Evolutionary conservation across 92 coral and sea anemone species (phyloP).

Genomic region (Virgularia gustaviana): DNA sequence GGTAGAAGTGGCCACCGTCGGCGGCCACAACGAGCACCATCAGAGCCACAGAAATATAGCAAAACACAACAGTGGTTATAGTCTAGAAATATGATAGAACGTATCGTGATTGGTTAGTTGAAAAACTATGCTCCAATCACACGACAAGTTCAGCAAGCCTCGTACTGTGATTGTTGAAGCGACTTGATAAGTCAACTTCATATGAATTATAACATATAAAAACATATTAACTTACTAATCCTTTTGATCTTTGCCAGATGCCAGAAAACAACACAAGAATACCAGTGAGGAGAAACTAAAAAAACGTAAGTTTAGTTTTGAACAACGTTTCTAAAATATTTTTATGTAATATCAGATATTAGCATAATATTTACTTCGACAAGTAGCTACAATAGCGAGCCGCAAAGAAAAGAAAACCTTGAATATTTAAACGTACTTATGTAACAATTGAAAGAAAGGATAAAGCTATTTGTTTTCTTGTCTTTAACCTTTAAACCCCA

Average conservation of each 20-base stretch:
- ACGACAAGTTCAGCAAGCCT: neutral
- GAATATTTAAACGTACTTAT: too few relatives aligned
- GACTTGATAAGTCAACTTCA: neutral
- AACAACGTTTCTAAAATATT: too few relatives aligned
- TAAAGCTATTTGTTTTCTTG: too few relatives aligned
- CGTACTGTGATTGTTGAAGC: too few relatives aligned
- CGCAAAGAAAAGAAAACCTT: too few relatives aligned
- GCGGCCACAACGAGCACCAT: slow-evolving; percentile 4
- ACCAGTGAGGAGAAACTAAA: slow-evolving; percentile 22
- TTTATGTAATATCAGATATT: neutral
- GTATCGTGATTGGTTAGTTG: neutral
- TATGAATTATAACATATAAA: neutral
- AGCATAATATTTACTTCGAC: too few relatives aligned
- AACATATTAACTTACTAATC: slow-evolving; percentile 13
- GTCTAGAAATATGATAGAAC: slow-evolving; percentile 12
- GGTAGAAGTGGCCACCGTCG: neutral
- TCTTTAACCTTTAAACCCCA: too few relatives aligned
- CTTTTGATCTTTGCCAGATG: slow-evolving; percentile 26
- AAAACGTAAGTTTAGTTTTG: too few relatives aligned
- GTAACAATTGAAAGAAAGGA: too few relatives aligned
- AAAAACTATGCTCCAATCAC: too few relatives aligned
- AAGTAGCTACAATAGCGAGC: too few relatives aligned
- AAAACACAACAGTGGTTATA: slow-evolving; percentile 4
- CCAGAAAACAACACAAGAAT: slow-evolving; percentile 12
- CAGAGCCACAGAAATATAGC: neutral